Percentiles rank a stretch among this genome's conserved stretches.
These are phyloP conservation scores for Seladonia tumulorum DNA, from an alignment of 2,888 invertebrate genomes.

Conservation along the genomic window DNA sequence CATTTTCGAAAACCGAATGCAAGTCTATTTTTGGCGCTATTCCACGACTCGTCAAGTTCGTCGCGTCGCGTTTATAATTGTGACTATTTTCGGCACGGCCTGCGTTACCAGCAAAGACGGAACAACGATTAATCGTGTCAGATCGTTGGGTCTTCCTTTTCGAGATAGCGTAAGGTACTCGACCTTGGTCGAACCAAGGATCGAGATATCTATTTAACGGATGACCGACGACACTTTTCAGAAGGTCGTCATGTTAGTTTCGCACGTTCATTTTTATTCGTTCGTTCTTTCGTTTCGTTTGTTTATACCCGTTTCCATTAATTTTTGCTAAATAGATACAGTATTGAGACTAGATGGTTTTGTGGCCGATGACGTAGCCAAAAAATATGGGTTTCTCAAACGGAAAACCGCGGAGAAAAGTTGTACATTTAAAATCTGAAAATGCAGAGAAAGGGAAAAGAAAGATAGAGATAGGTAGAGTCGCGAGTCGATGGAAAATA, in stretches of 20 bases:
- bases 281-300: background rate
- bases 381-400: background rate
- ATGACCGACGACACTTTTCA: background rate
- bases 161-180: background rate
- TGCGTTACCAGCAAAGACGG: too few species aligned
- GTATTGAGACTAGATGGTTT: too few species aligned
- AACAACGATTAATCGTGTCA: background rate
- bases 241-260: background rate
- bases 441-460: background rate
- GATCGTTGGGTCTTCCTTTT: background rate
- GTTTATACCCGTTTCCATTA: background rate
- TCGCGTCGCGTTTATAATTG: too few species aligned
- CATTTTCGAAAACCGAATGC: background rate
- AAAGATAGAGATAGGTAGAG: background rate
- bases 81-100: too few species aligned
- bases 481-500: constrained; percentile 18
- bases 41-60: background rate
- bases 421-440: background rate
- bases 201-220: background rate
- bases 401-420: background rate
- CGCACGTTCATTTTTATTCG: background rate
- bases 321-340: too few species aligned
- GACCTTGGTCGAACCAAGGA: background rate
- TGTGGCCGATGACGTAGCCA: too few species aligned
- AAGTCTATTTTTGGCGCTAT: background rate